Base-by-base conservation (phyloP, 2,888 invertebrate species). In the Cybosia mesomella region DNA sequence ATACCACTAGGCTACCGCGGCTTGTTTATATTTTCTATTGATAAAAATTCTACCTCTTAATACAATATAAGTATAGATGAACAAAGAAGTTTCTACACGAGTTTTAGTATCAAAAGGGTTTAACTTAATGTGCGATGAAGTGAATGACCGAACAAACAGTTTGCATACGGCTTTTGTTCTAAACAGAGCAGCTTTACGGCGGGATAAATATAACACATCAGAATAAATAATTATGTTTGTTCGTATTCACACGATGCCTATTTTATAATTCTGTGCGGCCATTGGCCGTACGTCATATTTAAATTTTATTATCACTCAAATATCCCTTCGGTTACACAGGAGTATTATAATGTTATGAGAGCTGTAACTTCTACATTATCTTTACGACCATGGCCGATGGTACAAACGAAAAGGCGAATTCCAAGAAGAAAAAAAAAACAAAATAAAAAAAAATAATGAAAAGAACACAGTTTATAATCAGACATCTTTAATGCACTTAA, bases 281-380 rank as follows among this genome's bases (percentile, higher is more conserved):
- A 72, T 76, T 77, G 77, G 76, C 81, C 79, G 83, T 87, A 84
- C 85, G 82, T 88, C 86, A 85, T 85, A 83, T 85, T 86, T 84
- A 86, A 85, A 88, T 90, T 92, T 92, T 92, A 93, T 92, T 92
- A 91, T 91, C 91, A 91, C 91, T 92, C 89, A 89, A 91, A 92
- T 91, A 90, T 91, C 90, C 90, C 86, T 88, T 87, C 79, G 87
- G 87, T 85, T 88, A 87, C 89, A 85, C 89, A 77, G 77, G 87
- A 89, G 89, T 87, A 84, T 87, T 87, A 86, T 91, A 86, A 85
- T 85, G 85, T 90, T 90, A 86, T 87, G 89, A 89, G 88, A 88
- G 87, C 86, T 87, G 83, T 88, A 88, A 88, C 89, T 91, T 87
- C 83, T 86, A 87, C 90, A 91, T 93, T 92, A 93, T 92, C 91